Percentiles rank a stretch among this genome's conserved stretches.
Evolutionary conservation across 2,113 vertebrate genomes (phyloP).

Genomic region (Pelecanoides urinatrix): DNA sequence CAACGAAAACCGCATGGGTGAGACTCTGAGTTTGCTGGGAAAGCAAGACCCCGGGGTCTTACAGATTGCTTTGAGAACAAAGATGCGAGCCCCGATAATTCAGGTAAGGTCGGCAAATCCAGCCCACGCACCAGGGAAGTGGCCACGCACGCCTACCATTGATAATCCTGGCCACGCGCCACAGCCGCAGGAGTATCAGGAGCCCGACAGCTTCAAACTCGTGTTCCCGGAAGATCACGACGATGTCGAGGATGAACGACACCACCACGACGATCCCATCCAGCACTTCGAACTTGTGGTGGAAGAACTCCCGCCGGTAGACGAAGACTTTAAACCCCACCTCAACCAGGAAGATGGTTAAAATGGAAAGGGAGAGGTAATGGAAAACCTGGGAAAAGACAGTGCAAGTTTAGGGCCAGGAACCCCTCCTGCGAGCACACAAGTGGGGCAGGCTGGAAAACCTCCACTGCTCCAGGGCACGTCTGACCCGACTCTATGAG

Average conservation of each 20-base stretch:
- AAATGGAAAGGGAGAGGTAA: constrained; percentile 86
- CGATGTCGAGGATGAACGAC: constrained; percentile 88
- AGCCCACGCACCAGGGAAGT: rapidly evolving
- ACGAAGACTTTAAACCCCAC: constrained; percentile 85
- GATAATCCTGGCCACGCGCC: constrained; percentile 94
- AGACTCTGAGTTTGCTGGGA: rapidly evolving
- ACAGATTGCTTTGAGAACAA: background rate
- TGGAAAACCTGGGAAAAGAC: constrained; percentile 84
- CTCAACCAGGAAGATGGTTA: constrained; percentile 91
- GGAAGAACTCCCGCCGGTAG: constrained; percentile 88
- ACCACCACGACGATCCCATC: constrained; percentile 85
- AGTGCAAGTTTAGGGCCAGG: background rate
- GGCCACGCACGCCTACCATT: constrained; percentile 74
- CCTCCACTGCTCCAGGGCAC: rapidly evolving
- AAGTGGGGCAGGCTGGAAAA: background rate
- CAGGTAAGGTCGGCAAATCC: background rate
- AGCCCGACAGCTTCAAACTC: constrained; percentile 87
- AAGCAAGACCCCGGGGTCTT: background rate
- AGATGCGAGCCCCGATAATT: rapidly evolving
- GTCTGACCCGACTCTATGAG: background rate
- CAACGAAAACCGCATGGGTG: rapidly evolving
- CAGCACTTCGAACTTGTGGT: constrained; percentile 96
- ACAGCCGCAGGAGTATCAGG: constrained; percentile 91
- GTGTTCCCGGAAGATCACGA: constrained; percentile 83
- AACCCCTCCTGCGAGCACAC: rapidly evolving